phyloP scores from a whole-genome alignment of 2,888 invertebrate genomes.

The Philonicus albiceps region DNA sequence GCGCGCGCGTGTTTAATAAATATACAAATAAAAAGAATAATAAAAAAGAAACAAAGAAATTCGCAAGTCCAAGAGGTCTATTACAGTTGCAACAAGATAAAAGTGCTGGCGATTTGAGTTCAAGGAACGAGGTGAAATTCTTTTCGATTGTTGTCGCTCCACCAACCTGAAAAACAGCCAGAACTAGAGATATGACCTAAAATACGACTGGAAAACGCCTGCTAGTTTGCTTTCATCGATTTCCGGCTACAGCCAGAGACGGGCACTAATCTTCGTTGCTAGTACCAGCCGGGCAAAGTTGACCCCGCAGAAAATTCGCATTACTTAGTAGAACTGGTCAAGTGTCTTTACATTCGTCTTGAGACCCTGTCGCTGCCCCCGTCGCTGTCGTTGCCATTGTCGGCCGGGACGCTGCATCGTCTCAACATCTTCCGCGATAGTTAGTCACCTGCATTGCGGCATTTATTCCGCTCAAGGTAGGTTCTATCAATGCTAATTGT shows the following conservation, averaged over 20 bases:
- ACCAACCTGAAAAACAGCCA: constrained; percentile 35
- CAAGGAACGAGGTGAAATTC: constrained; percentile 42
- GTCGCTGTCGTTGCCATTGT: neutral
- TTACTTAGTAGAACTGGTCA: constrained; percentile 10
- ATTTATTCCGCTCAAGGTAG: constrained; percentile 30
- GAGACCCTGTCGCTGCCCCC: neutral
- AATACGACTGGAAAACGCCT: constrained; percentile 31
- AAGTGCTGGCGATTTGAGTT: constrained; percentile 5
- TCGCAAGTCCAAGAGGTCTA: neutral
- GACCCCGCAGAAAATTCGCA: constrained; percentile 33
- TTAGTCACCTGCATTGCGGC: neutral
- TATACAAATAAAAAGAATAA: neutral
- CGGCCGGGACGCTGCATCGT: neutral
- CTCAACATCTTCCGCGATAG: constrained; percentile 2
- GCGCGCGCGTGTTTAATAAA: constrained; percentile 42
- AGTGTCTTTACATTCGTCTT: constrained; percentile 5
- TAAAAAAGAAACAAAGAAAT: constrained; percentile 16
- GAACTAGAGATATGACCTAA: constrained; percentile 41
- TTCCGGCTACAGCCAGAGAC: constrained; percentile 18
- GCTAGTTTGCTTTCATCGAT: constrained; percentile 36
- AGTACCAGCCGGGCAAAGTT: neutral
- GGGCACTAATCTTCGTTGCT: neutral
- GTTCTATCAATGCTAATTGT: constrained; percentile 21
- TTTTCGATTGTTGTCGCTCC: constrained; percentile 35
- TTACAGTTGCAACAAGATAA: constrained; percentile 11